Evolutionary conservation across 1,140 invertebrate species (phyloP), one percentile per base, ranked within the genome.

Genomic region (Andricus grossulariae): DNA sequence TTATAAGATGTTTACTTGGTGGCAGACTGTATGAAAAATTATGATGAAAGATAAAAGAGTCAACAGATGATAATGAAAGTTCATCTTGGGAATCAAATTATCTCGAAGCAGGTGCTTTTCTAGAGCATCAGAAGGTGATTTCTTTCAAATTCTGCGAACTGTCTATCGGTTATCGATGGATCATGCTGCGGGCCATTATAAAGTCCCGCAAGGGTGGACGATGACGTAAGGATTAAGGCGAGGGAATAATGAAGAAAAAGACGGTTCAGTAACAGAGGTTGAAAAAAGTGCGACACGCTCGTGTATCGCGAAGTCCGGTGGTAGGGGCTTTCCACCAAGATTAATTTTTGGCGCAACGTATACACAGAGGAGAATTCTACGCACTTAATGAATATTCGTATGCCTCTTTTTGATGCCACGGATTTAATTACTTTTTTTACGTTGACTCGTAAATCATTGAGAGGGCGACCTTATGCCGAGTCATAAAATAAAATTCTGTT

Each of bases 391-490:
- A 88, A 88, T 87, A 86, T 82, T 83, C 80, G 76, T 74, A 18
- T 71, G 60, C 32, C 70, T 54, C 21, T 54, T 75, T 39, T 32
- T 51, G 74, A 75, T n/a, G 60, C 21, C 85, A 78, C 74, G 77
- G 80, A 86, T 89, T 90, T 90, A 89, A 91, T 91, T 89, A 90
- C 87, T 89, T 90, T 90, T 91, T 90, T 85, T 84, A 66, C 81
- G 77, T 81, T 83, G 78, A 86, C 88, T 89, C 89, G 87, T 90
- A 90, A 90, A 90, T 90, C 88, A 90, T 87, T 78, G 19, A 72
- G 74, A 66, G 60, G 45, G 60, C 25, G 25, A 39, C 15, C 82
- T 86, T 83, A 82, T 85, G 87, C 80, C 84, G 79, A 86, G 86
- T 87, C 88, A 83, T 87, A 88, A 88, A 88, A 86, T 80, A 84